Conservation (phyloP, 37 sponge, comb jelly and placozoan genomes). For the Dysidea cf. avara region DNA sequence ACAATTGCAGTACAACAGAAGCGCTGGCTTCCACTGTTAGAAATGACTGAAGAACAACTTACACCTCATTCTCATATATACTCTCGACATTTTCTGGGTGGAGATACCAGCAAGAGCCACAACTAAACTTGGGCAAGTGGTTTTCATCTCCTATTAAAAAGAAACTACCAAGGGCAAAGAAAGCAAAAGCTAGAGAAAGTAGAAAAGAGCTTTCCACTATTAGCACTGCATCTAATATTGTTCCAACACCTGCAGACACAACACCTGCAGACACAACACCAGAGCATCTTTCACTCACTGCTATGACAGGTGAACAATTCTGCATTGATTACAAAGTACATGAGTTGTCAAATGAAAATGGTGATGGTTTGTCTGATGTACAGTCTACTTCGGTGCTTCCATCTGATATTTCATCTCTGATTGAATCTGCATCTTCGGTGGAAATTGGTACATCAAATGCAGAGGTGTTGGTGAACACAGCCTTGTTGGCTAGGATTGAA, state of each 20-base stretch:
- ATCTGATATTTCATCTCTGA: no score
- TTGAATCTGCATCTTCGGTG: no score
- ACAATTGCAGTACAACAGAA: no score
- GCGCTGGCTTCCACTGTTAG: no score
- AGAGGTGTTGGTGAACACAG: not conserved
- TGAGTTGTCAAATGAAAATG: constrained; percentile 23
- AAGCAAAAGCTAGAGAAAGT: not conserved
- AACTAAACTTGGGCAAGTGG: constrained; percentile 29
- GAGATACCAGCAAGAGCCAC: constrained; percentile 24
- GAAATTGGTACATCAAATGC: no score
- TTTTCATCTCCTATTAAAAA: constrained; percentile 44
- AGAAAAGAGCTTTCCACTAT: not conserved
- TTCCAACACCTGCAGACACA: no score
- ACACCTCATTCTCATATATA: constrained; percentile 26
- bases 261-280: not conserved
- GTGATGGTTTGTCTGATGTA: not conserved
- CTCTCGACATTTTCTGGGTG: constrained; percentile 30
- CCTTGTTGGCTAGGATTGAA: constrained; percentile 37
- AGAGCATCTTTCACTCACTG: not conserved
- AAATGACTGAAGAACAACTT: not conserved
- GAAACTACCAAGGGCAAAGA: constrained; percentile 1
- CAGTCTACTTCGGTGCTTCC: no score
- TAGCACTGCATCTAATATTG: not conserved
- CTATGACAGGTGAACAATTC: constrained; percentile 14
- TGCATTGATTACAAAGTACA: constrained; percentile 22